Evolutionary conservation across 92 coral and sea anemone species (phyloP).

Genomic region (Epizoanthus fatuus): DNA sequence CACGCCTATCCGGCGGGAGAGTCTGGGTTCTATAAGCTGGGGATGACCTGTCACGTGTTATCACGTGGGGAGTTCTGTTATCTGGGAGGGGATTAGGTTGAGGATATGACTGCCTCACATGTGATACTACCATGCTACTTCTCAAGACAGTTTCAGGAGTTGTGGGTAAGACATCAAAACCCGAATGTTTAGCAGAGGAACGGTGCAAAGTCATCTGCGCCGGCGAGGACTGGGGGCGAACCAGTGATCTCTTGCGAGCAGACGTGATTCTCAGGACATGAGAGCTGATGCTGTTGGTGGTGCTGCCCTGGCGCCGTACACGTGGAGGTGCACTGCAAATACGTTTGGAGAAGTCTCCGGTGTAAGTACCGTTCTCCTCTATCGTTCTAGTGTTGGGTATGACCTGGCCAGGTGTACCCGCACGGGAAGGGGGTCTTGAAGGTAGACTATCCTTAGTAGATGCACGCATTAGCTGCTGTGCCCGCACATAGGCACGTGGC

Average conservation of each 20-base stretch:
- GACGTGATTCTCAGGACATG: constrained; percentile 86
- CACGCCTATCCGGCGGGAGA: constrained; percentile 88
- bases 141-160: constrained; percentile 59
- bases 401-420: constrained; percentile 50
- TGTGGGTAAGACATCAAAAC: constrained; percentile 56
- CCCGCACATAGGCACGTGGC: constrained; percentile 94
- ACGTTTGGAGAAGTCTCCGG: constrained; percentile 53
- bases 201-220: constrained; percentile 59
- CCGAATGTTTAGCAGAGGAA: background rate
- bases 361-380: constrained; percentile 11
- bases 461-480: constrained; percentile 96
- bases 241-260: constrained; percentile 61
- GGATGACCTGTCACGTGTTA: constrained; percentile 87
- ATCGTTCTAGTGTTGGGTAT: constrained; percentile 36
- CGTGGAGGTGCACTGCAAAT: constrained; percentile 94
- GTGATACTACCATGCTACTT: constrained; percentile 67
- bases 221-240: constrained; percentile 98
- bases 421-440: constrained; percentile 85
- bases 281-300: constrained; percentile 79
- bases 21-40: constrained; percentile 85
- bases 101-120: constrained; percentile 68
- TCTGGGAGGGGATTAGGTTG: constrained; percentile 79
- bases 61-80: constrained; percentile 69
- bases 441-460: constrained; percentile 88
- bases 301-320: constrained; percentile 78